phyloP scores from a whole-genome alignment of 2,797 vertebrate genomes.

The Yasuhikotakia modesta region DNA sequence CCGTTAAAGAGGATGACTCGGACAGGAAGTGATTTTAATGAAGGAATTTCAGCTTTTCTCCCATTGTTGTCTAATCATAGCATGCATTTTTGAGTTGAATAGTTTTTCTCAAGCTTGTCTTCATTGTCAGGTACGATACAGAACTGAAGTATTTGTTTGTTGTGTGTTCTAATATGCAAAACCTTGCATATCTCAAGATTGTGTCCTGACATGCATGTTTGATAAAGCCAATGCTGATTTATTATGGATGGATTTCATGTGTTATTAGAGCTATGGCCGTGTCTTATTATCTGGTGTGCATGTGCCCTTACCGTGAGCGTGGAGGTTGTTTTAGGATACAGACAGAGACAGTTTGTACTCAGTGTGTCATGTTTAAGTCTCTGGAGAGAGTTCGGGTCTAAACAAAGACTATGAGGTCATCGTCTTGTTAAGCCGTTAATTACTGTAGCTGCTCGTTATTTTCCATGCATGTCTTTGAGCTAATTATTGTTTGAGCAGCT shows the following conservation, averaged over 20 bases:
- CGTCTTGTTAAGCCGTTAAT: slow-evolving; percentile 51
- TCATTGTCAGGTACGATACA: neutral
- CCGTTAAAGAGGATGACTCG: slow-evolving; percentile 18
- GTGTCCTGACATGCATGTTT: neutral
- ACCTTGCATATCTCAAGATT: neutral
- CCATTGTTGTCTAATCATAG: slow-evolving; percentile 21
- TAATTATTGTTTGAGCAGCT: slow-evolving; percentile 51
- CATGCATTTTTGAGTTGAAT: neutral
- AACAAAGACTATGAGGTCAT: slow-evolving; percentile 47
- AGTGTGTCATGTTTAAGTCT: slow-evolving; percentile 28
- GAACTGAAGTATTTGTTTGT: neutral
- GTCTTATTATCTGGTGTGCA: neutral
- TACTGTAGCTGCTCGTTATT: slow-evolving; percentile 42
- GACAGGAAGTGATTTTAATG: slow-evolving; percentile 59
- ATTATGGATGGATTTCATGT: neutral
- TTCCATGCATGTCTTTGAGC: slow-evolving; percentile 42
- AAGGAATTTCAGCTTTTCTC: slow-evolving; percentile 49
- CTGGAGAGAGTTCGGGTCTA: slow-evolving; percentile 24
- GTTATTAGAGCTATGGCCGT: neutral
- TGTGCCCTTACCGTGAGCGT: neutral
- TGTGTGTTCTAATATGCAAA: no score
- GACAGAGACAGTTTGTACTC: slow-evolving; percentile 23
- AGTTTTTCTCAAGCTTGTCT: neutral
- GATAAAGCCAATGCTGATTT: neutral
- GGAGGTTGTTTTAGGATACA: slow-evolving; percentile 21